These are phyloP conservation scores for Thunnus albacares DNA, from an alignment of 2,797 vertebrate species.

Conservation along the genomic window DNA sequence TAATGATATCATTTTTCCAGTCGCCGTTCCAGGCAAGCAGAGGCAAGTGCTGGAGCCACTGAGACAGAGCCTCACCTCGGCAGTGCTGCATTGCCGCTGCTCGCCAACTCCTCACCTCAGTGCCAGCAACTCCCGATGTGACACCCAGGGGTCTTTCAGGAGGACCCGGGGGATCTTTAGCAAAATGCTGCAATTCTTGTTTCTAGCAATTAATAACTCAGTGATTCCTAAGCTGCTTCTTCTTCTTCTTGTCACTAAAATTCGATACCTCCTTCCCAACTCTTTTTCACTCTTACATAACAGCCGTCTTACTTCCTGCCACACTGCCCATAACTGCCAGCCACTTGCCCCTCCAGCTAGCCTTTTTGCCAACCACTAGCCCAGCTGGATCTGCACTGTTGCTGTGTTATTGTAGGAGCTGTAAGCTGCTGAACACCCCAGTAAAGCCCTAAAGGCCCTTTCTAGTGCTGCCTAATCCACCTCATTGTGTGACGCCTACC, in stretches of 20 bases:
- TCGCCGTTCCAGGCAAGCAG: slow-evolving; percentile 40
- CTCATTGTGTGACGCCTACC: slow-evolving; percentile 79
- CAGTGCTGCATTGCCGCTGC: not conserved
- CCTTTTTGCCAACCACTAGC: slow-evolving; percentile 47
- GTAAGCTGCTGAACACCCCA: slow-evolving; percentile 80
- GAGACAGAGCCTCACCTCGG: slow-evolving; percentile 31
- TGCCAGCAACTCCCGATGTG: not conserved
- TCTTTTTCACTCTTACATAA: not conserved
- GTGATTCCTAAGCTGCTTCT: not conserved
- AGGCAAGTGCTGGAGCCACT: slow-evolving; percentile 38
- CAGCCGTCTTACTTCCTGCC: not conserved
- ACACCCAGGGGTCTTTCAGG: slow-evolving; percentile 25
- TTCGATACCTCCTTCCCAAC: no score
- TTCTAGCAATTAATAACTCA: not conserved
- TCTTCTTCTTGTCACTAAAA: not conserved
- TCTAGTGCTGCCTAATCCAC: slow-evolving; percentile 82
- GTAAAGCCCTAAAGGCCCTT: slow-evolving; percentile 78
- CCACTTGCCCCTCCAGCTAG: slow-evolving; percentile 37
- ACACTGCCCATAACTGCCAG: slow-evolving; percentile 7
- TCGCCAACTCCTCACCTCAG: slow-evolving; percentile 2
- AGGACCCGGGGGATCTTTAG: not conserved
- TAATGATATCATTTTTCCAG: slow-evolving; percentile 64
- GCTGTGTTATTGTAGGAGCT: slow-evolving; percentile 72
- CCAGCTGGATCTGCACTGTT: slow-evolving; percentile 58
- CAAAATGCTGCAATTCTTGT: not conserved